These are phyloP conservation scores for Cyprinus carpio DNA, from an alignment of 2,113 vertebrate species.

Conservation along the genomic window DNA sequence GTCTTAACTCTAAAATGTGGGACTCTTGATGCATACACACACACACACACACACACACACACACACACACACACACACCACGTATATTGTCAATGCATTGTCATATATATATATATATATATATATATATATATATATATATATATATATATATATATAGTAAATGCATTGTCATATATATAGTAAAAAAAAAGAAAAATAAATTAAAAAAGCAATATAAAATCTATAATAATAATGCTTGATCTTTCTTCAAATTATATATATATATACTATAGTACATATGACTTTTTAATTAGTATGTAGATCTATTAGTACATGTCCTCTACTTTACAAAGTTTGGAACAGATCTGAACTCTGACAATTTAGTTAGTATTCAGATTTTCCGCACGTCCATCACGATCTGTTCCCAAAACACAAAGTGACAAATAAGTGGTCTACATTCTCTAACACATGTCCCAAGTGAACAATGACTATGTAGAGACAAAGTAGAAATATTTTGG, in stretches of 20 bases:
- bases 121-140: too few species aligned
- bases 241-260: too few species aligned
- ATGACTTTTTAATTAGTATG: neutral
- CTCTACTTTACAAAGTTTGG: neutral
- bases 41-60: too few species aligned
- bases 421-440: conserved; percentile 66
- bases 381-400: conserved; percentile 66
- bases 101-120: too few species aligned
- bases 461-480: conserved; percentile 9
- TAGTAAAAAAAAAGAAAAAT: too few species aligned
- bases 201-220: too few species aligned
- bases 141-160: too few species aligned
- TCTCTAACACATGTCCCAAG: neutral
- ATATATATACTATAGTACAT: neutral
- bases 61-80: too few species aligned
- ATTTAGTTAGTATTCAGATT: conserved; percentile 72
- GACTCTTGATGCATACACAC: too few species aligned
- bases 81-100: too few species aligned
- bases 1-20: neutral
- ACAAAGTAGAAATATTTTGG: neutral
- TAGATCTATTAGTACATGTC: neutral
- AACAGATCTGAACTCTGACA: neutral
- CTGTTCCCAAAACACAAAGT: conserved; percentile 62
- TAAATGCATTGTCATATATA: too few species aligned
- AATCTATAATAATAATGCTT: too few species aligned